phyloP scores from a whole-genome alignment of 1,140 invertebrate genomes.

The Metopolophium dirhodum region DNA sequence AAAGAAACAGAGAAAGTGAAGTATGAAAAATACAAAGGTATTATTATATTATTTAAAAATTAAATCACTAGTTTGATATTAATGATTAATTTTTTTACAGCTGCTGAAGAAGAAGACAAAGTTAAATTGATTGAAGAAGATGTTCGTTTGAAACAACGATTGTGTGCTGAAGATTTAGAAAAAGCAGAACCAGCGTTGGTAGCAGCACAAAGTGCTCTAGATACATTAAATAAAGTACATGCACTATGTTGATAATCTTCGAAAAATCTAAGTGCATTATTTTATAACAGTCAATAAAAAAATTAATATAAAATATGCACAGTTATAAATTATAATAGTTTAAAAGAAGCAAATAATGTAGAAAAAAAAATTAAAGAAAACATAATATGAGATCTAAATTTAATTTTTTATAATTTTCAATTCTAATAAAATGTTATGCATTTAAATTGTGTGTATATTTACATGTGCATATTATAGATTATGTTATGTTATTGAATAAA shows the following conservation, averaged over 20 bases:
- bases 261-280: neutral
- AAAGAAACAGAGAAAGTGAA: constrained; percentile 89
- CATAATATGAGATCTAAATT: neutral
- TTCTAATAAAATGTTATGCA: neutral
- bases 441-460: neutral
- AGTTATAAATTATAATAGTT: neutral
- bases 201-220: constrained; percentile 87
- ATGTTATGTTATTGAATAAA: neutral
- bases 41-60: neutral
- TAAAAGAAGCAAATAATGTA: neutral
- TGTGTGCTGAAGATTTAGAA: constrained; percentile 87
- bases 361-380: neutral
- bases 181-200: constrained; percentile 89
- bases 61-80: neutral
- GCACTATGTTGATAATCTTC: neutral
- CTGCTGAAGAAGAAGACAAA: constrained; percentile 85
- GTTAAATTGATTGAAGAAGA: constrained; percentile 87
- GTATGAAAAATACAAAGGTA: constrained; percentile 81
- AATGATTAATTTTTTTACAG: constrained; percentile 61
- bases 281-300: neutral
- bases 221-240: constrained; percentile 86
- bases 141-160: constrained; percentile 81
- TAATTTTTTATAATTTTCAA: neutral
- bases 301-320: neutral
- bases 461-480: neutral